phyloP scores from a whole-genome alignment of 2,113 vertebrate species.

The Larimichthys polyactis region DNA sequence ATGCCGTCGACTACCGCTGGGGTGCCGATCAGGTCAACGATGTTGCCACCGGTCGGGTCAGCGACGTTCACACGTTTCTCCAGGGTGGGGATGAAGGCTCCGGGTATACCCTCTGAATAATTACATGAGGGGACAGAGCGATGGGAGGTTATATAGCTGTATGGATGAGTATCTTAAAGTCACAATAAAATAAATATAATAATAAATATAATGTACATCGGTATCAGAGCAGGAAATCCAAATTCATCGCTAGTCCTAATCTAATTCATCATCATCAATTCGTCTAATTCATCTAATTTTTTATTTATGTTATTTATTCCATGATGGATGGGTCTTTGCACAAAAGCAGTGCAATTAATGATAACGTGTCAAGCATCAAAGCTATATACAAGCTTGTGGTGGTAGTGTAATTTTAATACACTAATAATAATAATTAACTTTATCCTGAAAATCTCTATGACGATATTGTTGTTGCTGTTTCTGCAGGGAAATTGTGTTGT shows the following conservation, averaged over 20 bases:
- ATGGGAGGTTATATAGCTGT: not conserved
- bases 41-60: not conserved
- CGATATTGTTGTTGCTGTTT: not conserved
- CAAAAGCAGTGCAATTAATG: no score
- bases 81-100: rapidly evolving
- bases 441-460: no score
- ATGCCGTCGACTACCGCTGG: no score
- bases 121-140: not conserved
- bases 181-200: not conserved
- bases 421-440: no score
- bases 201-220: not conserved
- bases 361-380: not conserved
- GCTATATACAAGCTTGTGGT: not conserved
- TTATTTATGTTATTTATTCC: no score
- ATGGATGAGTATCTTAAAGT: not conserved
- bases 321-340: no score
- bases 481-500: not conserved
- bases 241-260: no score
- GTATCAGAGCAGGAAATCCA: no score
- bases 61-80: not conserved
- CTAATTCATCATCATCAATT: no score
- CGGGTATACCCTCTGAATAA: not conserved
- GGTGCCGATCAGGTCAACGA: not conserved
- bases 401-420: not conserved
- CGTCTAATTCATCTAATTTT: no score